Percentiles rank a stretch among this genome's conserved stretches.
phyloP scores from a whole-genome alignment of 2,888 invertebrate species.

The Acronicta psi region DNA sequence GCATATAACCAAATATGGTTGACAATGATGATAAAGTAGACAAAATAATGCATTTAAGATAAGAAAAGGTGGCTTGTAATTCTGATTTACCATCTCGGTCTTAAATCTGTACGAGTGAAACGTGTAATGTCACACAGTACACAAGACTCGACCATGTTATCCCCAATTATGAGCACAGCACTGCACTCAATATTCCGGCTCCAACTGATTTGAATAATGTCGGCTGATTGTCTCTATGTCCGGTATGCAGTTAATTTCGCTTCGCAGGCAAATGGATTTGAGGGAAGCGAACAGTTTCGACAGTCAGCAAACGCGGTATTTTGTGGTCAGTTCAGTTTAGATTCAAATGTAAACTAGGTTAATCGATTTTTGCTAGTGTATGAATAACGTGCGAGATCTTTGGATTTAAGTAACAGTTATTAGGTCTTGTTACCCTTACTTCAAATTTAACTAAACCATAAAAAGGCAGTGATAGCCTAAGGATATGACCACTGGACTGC shows the following conservation, averaged over 20 bases:
- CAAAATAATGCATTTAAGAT: no score
- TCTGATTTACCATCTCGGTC: no score
- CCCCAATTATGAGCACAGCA: slow-evolving; percentile 5
- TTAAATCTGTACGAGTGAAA: no score
- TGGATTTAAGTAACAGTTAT: no score
- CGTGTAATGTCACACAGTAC: not conserved
- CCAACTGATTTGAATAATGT: slow-evolving; percentile 57
- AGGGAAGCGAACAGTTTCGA: slow-evolving; percentile 14
- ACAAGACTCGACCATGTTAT: not conserved
- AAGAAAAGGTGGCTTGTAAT: no score
- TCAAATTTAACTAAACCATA: no score
- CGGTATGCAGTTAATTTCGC: slow-evolving; percentile 55
- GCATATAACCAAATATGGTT: no score
- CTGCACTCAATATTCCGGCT: slow-evolving; percentile 23
- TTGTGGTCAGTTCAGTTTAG: slow-evolving; percentile 9
- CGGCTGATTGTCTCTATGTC: slow-evolving; percentile 42
- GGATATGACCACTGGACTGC: no score
- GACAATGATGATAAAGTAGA: no score
- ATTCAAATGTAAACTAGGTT: slow-evolving; percentile 1
- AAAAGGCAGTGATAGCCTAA: no score
- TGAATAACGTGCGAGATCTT: not conserved
- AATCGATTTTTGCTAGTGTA: not conserved
- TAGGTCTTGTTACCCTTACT: no score
- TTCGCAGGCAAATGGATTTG: slow-evolving; percentile 8
- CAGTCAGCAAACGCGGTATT: slow-evolving; percentile 19